These are phyloP conservation scores for Dicrostonyx torquatus DNA, from an alignment of 2,797 vertebrate species.

Conservation along the genomic window DNA sequence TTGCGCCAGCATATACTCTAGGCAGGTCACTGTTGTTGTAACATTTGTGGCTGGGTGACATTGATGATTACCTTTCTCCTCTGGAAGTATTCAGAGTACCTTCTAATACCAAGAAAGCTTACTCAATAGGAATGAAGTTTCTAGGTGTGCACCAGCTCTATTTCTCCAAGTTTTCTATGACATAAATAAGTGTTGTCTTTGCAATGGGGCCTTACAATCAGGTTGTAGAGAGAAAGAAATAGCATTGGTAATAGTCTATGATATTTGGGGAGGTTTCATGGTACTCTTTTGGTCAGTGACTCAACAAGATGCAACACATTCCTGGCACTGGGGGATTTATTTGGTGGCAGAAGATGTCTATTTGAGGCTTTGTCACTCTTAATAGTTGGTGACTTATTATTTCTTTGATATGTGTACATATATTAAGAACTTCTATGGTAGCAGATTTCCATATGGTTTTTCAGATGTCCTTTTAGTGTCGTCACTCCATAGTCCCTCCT, in stretches of 20 bases:
- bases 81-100: neutral
- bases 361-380: neutral
- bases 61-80: neutral
- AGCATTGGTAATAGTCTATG: neutral
- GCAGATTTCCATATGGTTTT: neutral
- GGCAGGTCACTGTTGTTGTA: neutral
- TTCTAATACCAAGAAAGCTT: neutral
- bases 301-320: neutral
- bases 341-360: neutral
- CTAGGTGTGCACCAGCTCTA: neutral
- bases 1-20: neutral
- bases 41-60: neutral
- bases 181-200: neutral
- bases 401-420: neutral
- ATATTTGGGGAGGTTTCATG: neutral
- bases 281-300: neutral
- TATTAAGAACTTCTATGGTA: neutral
- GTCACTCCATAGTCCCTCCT: neutral
- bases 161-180: neutral
- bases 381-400: neutral
- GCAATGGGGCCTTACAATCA: neutral
- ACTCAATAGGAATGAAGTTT: neutral
- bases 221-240: neutral
- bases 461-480: neutral
- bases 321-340: neutral